Evolutionary conservation across 2,113 vertebrate genomes (phyloP).

Genomic region (Centropus bengalensis): DNA sequence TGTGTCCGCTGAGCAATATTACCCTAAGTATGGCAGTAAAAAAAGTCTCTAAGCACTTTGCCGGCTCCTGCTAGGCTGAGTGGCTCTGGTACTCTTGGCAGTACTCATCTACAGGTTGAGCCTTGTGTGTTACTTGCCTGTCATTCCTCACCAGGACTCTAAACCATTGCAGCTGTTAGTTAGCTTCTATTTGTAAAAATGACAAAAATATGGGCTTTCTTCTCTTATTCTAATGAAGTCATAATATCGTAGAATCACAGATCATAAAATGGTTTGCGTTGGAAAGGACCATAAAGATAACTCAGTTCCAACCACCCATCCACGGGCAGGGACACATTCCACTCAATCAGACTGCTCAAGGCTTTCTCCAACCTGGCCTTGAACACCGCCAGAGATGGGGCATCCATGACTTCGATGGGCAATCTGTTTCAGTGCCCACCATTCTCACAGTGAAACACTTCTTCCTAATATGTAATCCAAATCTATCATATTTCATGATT

Average conservation of each 20-base stretch:
- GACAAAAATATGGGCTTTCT: not conserved
- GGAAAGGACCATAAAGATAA: no score
- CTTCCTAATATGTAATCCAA: no score
- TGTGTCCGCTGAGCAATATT: not conserved
- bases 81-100: not conserved
- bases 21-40: not conserved
- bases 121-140: accelerated
- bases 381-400: no score
- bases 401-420: no score
- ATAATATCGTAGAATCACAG: not conserved
- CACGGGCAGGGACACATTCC: no score
- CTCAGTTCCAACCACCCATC: no score
- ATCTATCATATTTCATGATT: no score
- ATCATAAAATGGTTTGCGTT: no score
- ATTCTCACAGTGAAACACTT: no score
- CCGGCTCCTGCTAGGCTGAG: not conserved
- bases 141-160: not conserved
- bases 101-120: not conserved
- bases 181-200: not conserved
- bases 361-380: no score
- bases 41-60: not conserved
- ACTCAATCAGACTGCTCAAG: no score
- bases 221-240: not conserved
- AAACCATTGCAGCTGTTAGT: not conserved
- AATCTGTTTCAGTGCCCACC: no score